Evolutionary conservation across 2,113 vertebrate genomes (phyloP), one percentile per base, ranked within the genome.

Genomic region (Willisornis vidua): DNA sequence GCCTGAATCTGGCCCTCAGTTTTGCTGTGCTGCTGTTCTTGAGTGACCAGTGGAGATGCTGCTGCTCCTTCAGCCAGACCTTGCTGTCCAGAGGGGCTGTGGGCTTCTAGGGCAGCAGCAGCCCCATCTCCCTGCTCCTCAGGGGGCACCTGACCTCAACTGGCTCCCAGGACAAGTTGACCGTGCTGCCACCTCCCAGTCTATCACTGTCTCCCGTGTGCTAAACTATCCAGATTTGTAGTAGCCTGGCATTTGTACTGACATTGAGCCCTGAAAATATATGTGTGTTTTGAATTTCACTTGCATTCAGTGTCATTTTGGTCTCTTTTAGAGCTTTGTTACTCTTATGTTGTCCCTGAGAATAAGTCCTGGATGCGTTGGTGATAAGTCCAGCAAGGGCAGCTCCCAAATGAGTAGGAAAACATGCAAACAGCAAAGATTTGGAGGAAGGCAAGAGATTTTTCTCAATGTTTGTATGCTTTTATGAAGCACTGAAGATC

Each of bases 11-110:
- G 5, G 7, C 12, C 13, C 26, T 70, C 0, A 0, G 6, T 37
- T 85, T 73, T 65, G 25, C n/a, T 33, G 25, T 25, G 33, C 46
- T 57, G 66, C 12, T 3, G 1, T 14, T 65, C 46, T 72, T 39
- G 57, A 14, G 18, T 0, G 4, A 83, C 33, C 45, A 57, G 8
- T 1, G 1, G 31, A 15, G 66, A 8, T 43, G 25, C 4, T 85
- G 46, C 29, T 87, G 28, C 39, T 80, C 7, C 35, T 77, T 19
- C 68, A 62, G 17, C 29, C 51, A 81, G 14, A 28, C 39, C 22
- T 23, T 2, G 1, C 33, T 43, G 63, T 73, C 66, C 48, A 46
- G 4, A 0, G 1, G 4, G n/a, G 18, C 59, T 0, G 0, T 20
- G 61, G 31, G 12, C 28, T 83, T 45, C 28, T 20, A 31, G 41